phyloP scores from a whole-genome alignment of 1,140 invertebrate genomes.

The Tetramorium parvispinum region DNA sequence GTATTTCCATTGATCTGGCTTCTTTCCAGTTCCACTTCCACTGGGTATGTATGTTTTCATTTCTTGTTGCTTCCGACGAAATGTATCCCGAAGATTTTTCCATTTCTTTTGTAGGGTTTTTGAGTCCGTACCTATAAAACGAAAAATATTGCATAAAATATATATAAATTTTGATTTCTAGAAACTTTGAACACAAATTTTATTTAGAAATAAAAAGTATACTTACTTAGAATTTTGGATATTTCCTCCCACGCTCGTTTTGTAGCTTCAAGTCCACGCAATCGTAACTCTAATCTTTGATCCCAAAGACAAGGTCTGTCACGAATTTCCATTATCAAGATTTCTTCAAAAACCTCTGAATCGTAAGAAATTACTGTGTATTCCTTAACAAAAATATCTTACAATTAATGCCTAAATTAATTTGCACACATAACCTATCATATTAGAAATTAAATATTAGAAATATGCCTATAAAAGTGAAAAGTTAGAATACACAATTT shows the following conservation, averaged over 20 bases:
- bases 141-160: neutral
- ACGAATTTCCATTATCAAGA: neutral
- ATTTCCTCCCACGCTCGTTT: neutral
- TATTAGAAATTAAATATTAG: too few relatives aligned
- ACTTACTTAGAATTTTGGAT: neutral
- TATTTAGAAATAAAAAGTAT: neutral
- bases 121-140: neutral
- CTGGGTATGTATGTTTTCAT: neutral
- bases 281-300: neutral
- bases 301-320: neutral
- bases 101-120: neutral
- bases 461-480: too few relatives aligned
- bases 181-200: neutral
- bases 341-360: too few relatives aligned
- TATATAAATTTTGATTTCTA: neutral
- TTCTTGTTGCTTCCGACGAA: neutral
- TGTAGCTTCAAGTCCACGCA: neutral
- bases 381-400: too few relatives aligned
- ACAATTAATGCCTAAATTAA: too few relatives aligned
- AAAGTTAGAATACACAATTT: too few relatives aligned
- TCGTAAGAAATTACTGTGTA: too few relatives aligned
- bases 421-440: too few relatives aligned
- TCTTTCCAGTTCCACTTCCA: neutral
- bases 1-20: neutral
- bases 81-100: neutral